These are phyloP conservation scores for Saturnia pavonia DNA, from an alignment of 2,888 invertebrate species.

Conservation along the genomic window DNA sequence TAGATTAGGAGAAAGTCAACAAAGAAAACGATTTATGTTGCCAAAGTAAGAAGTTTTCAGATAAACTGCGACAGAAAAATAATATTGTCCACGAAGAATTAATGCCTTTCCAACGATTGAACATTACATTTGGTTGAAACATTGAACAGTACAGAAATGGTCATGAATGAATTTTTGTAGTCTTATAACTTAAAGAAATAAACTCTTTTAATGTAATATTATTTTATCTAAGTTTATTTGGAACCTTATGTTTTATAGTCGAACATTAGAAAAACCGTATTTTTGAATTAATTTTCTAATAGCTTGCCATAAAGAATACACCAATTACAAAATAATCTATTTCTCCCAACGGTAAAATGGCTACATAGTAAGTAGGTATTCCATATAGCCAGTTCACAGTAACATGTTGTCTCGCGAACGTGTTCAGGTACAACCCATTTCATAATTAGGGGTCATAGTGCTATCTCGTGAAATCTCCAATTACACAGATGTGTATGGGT, in stretches of 20 bases:
- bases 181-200: not conserved
- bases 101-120: not conserved
- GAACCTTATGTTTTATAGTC: not conserved
- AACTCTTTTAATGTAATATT: no score
- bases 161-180: not conserved
- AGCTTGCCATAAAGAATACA: not conserved
- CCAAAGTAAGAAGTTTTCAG: not conserved
- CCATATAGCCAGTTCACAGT: not conserved
- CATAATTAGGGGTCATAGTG: slow-evolving; percentile 71
- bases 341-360: not conserved
- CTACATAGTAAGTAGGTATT: not conserved
- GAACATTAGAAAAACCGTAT: not conserved
- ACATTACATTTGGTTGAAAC: not conserved
- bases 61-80: not conserved
- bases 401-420: slow-evolving; percentile 14
- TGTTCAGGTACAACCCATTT: slow-evolving; percentile 46
- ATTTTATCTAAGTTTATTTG: not conserved
- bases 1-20: not conserved
- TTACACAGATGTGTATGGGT: slow-evolving; percentile 59
- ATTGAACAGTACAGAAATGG: not conserved
- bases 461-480: slow-evolving; percentile 79
- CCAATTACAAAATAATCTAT: not conserved
- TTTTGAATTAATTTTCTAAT: not conserved
- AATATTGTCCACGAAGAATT: not conserved
- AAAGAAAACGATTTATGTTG: not conserved